Evolutionary conservation across 2,113 vertebrate species (phyloP).

Genomic region (Catharus fuscescens): DNA sequence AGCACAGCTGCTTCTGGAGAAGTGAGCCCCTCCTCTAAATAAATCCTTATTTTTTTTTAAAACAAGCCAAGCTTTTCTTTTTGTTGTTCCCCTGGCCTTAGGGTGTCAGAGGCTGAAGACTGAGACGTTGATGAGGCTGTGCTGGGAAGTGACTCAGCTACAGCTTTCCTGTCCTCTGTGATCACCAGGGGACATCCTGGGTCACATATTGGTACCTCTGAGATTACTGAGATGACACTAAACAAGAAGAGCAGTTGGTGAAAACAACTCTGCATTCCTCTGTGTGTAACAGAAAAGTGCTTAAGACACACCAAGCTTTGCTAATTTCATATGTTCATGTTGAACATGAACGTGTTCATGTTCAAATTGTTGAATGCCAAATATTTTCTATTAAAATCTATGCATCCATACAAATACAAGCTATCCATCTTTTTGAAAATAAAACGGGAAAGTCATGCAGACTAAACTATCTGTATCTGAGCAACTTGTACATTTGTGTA

Average conservation of each 20-base stretch:
- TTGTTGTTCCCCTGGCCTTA: neutral
- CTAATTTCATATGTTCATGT: neutral
- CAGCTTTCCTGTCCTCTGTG: neutral
- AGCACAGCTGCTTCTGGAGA: neutral
- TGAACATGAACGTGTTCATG: too few relatives aligned
- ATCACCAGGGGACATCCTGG: neutral
- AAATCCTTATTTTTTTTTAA: neutral
- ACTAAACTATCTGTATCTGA: neutral
- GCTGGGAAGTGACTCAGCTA: neutral
- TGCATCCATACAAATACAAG: neutral
- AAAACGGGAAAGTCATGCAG: neutral
- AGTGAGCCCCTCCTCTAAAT: neutral
- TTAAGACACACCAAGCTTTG: neutral
- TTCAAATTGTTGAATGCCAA: neutral
- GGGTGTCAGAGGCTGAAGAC: neutral
- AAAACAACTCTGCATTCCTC: neutral
- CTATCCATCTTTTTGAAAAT: neutral
- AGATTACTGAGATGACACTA: neutral
- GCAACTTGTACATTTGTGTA: constrained; percentile 6
- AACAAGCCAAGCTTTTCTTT: neutral
- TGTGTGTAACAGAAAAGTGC: neutral
- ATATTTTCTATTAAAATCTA: neutral
- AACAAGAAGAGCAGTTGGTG: neutral
- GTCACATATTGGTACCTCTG: neutral
- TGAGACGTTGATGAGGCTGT: neutral